These are phyloP conservation scores for Euphonia xanthogaster DNA, from an alignment of 2,797 vertebrate species.

Conservation along the genomic window DNA sequence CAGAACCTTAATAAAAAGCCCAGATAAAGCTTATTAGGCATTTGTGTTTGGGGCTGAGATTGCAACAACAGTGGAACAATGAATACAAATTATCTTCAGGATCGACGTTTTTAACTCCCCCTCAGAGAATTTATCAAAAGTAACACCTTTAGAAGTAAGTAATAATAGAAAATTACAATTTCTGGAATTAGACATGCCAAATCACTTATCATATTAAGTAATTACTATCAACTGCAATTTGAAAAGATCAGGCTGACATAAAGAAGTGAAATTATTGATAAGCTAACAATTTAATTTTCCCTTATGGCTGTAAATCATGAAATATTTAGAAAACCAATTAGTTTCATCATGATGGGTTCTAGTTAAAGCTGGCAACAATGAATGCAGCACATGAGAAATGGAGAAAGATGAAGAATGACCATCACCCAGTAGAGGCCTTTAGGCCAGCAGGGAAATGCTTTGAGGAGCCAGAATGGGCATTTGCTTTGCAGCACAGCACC, in stretches of 20 bases:
- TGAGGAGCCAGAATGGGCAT: background rate
- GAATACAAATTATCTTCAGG: background rate
- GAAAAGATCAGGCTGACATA: background rate
- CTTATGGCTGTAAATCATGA: background rate
- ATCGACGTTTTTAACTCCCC: background rate
- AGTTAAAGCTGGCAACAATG: background rate
- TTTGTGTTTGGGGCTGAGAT: background rate
- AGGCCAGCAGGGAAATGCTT: background rate
- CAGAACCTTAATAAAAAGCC: background rate
- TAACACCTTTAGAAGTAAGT: background rate
- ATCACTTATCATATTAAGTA: background rate
- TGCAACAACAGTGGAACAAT: background rate
- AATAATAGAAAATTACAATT: slow-evolving; percentile 1
- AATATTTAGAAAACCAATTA: background rate
- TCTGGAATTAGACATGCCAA: background rate
- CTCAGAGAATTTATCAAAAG: background rate
- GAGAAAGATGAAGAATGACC: background rate
- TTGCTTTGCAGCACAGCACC: background rate
- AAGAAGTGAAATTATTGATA: slow-evolving; percentile 30
- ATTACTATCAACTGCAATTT: slow-evolving; percentile 15
- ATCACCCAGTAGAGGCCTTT: background rate
- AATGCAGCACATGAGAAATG: background rate
- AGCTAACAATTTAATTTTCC: background rate
- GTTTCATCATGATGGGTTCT: background rate
- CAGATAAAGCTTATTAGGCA: background rate